Evolutionary conservation across 2,113 vertebrate species (phyloP).

Genomic region (Syngnathus typhle): DNA sequence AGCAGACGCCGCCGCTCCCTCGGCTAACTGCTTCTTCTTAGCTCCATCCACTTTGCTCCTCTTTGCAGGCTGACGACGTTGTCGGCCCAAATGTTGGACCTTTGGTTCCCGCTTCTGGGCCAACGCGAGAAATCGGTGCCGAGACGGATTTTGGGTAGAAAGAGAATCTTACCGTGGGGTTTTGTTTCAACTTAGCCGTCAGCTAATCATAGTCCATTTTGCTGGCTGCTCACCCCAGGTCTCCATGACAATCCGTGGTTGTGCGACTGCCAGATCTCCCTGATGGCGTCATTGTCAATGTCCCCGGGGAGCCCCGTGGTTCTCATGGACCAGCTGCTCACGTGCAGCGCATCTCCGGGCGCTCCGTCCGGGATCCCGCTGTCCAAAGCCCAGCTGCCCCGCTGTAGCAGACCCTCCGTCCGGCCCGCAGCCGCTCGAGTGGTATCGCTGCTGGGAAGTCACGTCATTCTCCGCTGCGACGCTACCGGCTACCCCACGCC

Average conservation of each 20-base stretch:
- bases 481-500: constrained; percentile 85
- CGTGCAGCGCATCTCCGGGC: constrained; percentile 75
- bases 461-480: constrained; percentile 85
- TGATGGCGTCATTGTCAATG: constrained; percentile 80
- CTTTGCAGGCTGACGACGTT: constrained; percentile 48
- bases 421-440: constrained; percentile 85
- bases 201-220: too few relatives aligned
- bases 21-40: too few relatives aligned
- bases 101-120: constrained; percentile 58
- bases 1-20: neutral
- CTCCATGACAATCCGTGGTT: constrained; percentile 92
- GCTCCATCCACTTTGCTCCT: neutral
- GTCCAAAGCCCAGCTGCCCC: constrained; percentile 74
- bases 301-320: constrained; percentile 67
- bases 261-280: constrained; percentile 88
- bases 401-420: constrained; percentile 80
- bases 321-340: constrained; percentile 77
- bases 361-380: constrained; percentile 70
- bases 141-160: constrained; percentile 53
- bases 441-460: constrained; percentile 80
- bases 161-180: too few relatives aligned
- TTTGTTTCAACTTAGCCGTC: too few relatives aligned
- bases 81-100: constrained; percentile 54
- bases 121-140: constrained; percentile 20
- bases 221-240: constrained; percentile 61